These are phyloP conservation scores for Dascyllus trimaculatus DNA, from an alignment of 2,113 vertebrate species.

Conservation along the genomic window DNA sequence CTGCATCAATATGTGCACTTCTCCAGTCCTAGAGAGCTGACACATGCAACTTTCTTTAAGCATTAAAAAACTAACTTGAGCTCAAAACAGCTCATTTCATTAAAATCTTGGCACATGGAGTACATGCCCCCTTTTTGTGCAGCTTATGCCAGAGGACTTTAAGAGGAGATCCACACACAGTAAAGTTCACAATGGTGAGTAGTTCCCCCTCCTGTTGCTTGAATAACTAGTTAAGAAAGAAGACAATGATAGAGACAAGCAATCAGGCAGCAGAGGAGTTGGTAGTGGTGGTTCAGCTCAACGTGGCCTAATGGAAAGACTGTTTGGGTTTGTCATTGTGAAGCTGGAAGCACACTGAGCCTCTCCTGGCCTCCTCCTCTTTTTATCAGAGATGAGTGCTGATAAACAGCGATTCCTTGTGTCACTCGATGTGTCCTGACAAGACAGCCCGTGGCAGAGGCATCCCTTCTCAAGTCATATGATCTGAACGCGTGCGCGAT, in stretches of 20 bases:
- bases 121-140: neutral
- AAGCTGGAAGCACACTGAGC: slow-evolving; percentile 31
- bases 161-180: slow-evolving; percentile 37
- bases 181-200: slow-evolving; percentile 50
- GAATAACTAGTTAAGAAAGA: slow-evolving; percentile 7
- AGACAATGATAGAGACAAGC: neutral
- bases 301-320: neutral
- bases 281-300: neutral
- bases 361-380: slow-evolving; percentile 26
- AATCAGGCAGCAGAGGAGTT: neutral
- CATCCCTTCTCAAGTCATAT: slow-evolving; percentile 40
- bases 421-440: slow-evolving; percentile 56
- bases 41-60: slow-evolving; percentile 48
- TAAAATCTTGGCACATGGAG: slow-evolving; percentile 52
- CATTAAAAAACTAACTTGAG: slow-evolving; percentile 49
- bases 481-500: slow-evolving; percentile 21
- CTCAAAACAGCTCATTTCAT: slow-evolving; percentile 61
- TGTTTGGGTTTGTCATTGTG: neutral
- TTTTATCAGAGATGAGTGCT: slow-evolving; percentile 40
- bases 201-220: slow-evolving; percentile 4
- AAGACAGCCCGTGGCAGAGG: slow-evolving; percentile 21
- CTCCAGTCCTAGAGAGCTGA: slow-evolving; percentile 36
- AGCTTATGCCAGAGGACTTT: slow-evolving; percentile 32
- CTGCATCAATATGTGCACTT: slow-evolving; percentile 44
- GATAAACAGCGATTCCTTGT: slow-evolving; percentile 41